Conservation (phyloP, 2,888 invertebrate species). For the Dioctria linearis region DNA sequence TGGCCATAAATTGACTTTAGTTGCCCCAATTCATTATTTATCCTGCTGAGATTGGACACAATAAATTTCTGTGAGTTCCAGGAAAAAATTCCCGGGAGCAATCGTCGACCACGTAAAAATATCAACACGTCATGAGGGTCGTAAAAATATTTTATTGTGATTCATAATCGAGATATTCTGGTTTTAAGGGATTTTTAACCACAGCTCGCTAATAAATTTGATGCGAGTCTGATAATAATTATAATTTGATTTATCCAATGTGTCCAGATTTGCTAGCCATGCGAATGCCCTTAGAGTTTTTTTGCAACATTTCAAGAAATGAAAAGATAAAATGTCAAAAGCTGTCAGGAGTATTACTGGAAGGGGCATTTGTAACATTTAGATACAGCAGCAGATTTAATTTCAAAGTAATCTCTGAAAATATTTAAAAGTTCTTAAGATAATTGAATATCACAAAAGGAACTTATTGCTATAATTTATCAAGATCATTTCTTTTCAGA, state of each 20-base stretch:
- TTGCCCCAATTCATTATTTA: constrained; percentile 32
- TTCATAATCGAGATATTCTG: constrained; percentile 17
- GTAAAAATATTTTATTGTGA: constrained; percentile 24
- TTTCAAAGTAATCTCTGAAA: too few species aligned
- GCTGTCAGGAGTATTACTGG: too few species aligned
- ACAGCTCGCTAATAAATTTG: not conserved
- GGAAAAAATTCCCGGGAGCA: not conserved
- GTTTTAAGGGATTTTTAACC: constrained; percentile 6
- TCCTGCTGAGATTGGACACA: constrained; percentile 28
- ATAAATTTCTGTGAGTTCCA: constrained; percentile 25
- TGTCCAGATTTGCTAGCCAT: not conserved
- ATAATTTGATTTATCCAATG: constrained; percentile 8
- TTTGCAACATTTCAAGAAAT: not conserved
- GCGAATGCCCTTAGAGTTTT: not conserved
- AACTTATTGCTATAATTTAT: too few species aligned
- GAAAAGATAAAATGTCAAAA: too few species aligned
- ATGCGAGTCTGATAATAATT: not conserved
- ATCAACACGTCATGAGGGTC: constrained; percentile 20
- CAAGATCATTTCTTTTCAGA: too few species aligned
- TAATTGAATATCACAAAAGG: too few species aligned
- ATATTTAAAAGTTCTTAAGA: too few species aligned
- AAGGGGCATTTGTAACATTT: too few species aligned
- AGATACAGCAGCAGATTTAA: too few species aligned
- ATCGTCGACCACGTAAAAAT: not conserved
- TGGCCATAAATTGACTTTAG: not conserved